Base-by-base conservation (phyloP, 2,113 vertebrate species). In the Corapipo altera region DNA sequence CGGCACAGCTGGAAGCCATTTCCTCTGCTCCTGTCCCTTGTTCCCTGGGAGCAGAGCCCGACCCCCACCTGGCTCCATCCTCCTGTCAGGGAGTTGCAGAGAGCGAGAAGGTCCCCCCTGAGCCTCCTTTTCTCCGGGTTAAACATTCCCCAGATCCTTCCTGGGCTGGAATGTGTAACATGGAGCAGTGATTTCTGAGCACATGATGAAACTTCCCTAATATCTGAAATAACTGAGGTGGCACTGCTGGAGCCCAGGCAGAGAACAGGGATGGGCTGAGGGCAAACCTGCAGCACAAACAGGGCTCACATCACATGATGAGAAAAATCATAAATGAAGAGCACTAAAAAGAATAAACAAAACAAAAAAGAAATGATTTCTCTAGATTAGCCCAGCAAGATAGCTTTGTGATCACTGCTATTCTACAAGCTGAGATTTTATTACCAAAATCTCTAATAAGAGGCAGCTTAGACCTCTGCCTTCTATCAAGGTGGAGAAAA, bases 401-500 rank as follows among this genome's bases (percentile, higher is more conserved):
- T 96, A 97, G 93, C 96, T 97, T 96, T 96, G 96, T 95, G 95
- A 76, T 95, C 88, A 39, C 32, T 80, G 89, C 89, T 91, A 77
- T 89, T 85, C 91, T 69, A 93, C 96, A 79, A 89, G 91, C 93
- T 85, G 94, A 92, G 95, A 81, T 81, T 97, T 97, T 94, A 97
- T 96, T 96, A 95, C 43, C 83, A 73, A 87, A 85, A 92, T 66
- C 74, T 92, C 91, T 95, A 97, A 97, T 97, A 97, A 97, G 97
- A 97, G 91, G 87, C 87, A 88, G 84, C 95, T 95, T 46, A 91
- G 95, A 96, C 90, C 87, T 94, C 85, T 94, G 91, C 88, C 93
- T 93, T 88, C 95, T 62, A 91, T 52, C 93, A 88, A 96, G 91
- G 96, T 75, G 70, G n/a, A 96, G 91, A 96, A 96, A 97, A 97